These are phyloP conservation scores for Conger conger DNA, from an alignment of 2,113 vertebrate genomes.

Conservation along the genomic window DNA sequence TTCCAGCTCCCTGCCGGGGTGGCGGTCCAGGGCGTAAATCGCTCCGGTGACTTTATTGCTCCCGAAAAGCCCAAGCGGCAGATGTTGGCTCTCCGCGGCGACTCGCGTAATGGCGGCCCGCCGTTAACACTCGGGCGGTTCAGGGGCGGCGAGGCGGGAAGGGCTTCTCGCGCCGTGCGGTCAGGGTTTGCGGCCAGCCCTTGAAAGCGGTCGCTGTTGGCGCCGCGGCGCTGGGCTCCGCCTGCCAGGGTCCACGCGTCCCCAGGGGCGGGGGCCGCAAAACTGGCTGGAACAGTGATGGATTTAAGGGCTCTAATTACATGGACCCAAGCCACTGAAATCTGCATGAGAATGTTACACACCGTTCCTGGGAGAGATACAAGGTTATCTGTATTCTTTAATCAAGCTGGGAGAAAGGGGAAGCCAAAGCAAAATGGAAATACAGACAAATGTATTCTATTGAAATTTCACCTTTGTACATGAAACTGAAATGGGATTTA, in stretches of 20 bases:
- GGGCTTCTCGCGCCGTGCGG: not conserved
- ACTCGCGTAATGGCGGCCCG: not conserved
- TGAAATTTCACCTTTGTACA: not conserved
- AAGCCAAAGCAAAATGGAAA: not conserved
- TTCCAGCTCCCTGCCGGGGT: not conserved
- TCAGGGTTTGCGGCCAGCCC: not conserved
- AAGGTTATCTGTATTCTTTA: not conserved
- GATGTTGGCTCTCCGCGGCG: not conserved
- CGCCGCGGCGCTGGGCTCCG: not conserved
- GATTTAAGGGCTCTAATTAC: not conserved
- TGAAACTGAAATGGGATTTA: not conserved
- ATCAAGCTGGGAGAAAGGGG: not conserved
- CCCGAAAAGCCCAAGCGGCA: not conserved
- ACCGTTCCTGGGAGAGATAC: not conserved
- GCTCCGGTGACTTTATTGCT: not conserved
- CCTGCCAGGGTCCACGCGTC: not conserved
- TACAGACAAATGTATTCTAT: not conserved
- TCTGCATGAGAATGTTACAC: not conserved
- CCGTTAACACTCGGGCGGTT: not conserved
- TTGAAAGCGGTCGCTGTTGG: not conserved
- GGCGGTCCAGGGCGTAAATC: not conserved
- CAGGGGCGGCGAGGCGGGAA: not conserved
- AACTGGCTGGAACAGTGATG: not conserved
- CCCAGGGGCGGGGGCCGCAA: not conserved
- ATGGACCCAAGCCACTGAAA: not conserved